A percentile compares a stretch with the other conserved stretches of the same genome.
phyloP scores from a whole-genome alignment of 53 echinoderm and acorn worm species.

The Henricia sp. region DNA sequence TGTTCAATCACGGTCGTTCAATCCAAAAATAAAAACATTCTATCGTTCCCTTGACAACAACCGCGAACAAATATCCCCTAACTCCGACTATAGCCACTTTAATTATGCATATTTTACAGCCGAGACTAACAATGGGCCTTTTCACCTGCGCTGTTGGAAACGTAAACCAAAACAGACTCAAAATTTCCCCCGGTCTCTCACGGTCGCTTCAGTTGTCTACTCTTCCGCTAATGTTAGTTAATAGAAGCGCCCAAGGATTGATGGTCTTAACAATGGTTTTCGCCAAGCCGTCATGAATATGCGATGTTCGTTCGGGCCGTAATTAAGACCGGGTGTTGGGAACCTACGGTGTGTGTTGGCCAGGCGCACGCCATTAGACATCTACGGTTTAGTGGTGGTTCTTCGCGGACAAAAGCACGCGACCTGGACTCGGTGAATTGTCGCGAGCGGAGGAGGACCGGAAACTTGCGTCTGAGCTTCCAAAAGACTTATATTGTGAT shows the following conservation, averaged over 20 bases:
- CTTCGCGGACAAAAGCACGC: conserved; percentile 45
- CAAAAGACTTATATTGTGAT: neutral
- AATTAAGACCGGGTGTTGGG: conserved; percentile 26
- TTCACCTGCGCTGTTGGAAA: conserved; percentile 34
- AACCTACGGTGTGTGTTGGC: neutral
- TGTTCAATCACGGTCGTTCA: neutral
- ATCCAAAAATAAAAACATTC: too few relatives aligned
- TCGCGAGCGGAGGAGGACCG: conserved; percentile 28
- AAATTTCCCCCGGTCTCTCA: neutral
- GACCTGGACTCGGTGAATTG: conserved; percentile 15
- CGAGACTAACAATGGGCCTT: conserved; percentile 25
- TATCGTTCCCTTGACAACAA: neutral
- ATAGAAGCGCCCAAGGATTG: conserved; percentile 48
- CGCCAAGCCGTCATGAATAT: conserved; percentile 50
- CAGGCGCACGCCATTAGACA: conserved; percentile 11
- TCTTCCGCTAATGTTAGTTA: conserved; percentile 29
- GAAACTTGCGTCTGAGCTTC: conserved; percentile 44
- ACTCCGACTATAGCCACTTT: conserved; percentile 8
- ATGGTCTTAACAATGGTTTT: conserved; percentile 20
- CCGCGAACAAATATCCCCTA: neutral
- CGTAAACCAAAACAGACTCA: conserved; percentile 9
- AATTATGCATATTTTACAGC: conserved; percentile 30
- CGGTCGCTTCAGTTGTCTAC: neutral
- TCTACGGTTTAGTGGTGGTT: neutral
- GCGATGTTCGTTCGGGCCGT: conserved; percentile 20